Conservation (phyloP, 2,113 vertebrate species). For the Microtus pennsylvanicus region DNA sequence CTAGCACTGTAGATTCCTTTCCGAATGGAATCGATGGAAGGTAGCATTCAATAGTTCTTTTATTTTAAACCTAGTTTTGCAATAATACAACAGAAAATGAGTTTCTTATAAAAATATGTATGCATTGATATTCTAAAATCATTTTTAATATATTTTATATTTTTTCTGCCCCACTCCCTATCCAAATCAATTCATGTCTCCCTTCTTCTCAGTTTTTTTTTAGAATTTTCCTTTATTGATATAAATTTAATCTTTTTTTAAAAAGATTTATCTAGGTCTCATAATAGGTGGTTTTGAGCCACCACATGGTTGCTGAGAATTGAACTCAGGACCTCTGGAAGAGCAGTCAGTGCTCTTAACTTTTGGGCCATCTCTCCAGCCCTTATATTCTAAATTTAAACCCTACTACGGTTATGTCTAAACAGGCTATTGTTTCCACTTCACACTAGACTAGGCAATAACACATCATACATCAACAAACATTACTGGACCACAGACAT, state of each 20-base stretch:
- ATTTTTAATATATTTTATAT: too few species aligned
- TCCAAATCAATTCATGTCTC: too few species aligned
- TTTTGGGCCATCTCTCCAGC: too few species aligned
- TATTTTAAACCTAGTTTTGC: background rate
- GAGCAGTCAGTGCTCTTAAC: too few species aligned
- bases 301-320: too few species aligned
- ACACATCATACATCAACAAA: background rate
- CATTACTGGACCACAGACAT: background rate
- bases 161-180: too few species aligned
- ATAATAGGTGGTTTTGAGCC: too few species aligned
- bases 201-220: too few species aligned
- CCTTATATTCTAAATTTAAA: background rate
- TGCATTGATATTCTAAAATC: background rate
- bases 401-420: background rate
- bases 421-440: background rate
- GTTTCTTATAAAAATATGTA: background rate
- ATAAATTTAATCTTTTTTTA: too few species aligned
- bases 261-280: too few species aligned
- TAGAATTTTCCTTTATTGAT: too few species aligned
- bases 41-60: background rate
- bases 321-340: too few species aligned
- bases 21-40: background rate
- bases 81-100: background rate
- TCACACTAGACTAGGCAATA: background rate
- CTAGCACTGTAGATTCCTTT: background rate